These are phyloP conservation scores for Diplolepis rosae DNA, from an alignment of 2,888 invertebrate species.

Conservation along the genomic window DNA sequence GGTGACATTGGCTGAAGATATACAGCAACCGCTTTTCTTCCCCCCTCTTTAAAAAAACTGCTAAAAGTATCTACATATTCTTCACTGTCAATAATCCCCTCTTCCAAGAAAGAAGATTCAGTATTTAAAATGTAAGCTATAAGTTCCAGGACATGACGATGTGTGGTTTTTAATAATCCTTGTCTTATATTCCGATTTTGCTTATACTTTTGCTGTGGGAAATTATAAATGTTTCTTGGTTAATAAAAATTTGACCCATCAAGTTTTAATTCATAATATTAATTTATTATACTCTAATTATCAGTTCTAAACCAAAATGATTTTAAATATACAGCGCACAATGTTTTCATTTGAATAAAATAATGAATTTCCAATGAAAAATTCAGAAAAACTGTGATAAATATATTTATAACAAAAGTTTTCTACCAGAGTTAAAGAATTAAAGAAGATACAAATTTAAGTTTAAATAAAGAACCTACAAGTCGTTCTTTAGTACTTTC, in stretches of 20 bases:
- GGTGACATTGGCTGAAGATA: slow-evolving; percentile 81
- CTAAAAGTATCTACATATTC: slow-evolving; percentile 78
- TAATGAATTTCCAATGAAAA: no score
- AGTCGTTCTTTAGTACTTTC: slow-evolving; percentile 60
- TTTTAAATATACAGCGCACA: no score
- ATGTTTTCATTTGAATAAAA: no score
- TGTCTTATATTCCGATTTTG: slow-evolving; percentile 76
- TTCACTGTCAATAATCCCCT: slow-evolving; percentile 83
- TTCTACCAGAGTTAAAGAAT: no score
- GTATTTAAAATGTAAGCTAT: slow-evolving; percentile 78
- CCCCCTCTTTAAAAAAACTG: slow-evolving; percentile 79
- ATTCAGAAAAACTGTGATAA: no score
- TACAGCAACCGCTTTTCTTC: slow-evolving; percentile 79
- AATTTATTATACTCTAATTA: no score
- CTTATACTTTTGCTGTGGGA: slow-evolving; percentile 77
- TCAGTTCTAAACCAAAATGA: no score
- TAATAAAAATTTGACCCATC: not conserved
- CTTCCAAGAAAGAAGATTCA: slow-evolving; percentile 78
- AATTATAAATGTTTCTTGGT: slow-evolving; percentile 16
- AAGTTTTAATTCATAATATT: no score
- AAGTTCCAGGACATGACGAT: slow-evolving; percentile 82
- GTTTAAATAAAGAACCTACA: slow-evolving; percentile 45
- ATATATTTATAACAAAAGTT: no score
- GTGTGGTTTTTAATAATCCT: slow-evolving; percentile 75
- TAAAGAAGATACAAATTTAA: no score